A percentile compares a stretch with the other conserved stretches of the same genome.
These are phyloP conservation scores for Bombus sibiricus DNA, from an alignment of 1,140 invertebrate species.

Conservation along the genomic window DNA sequence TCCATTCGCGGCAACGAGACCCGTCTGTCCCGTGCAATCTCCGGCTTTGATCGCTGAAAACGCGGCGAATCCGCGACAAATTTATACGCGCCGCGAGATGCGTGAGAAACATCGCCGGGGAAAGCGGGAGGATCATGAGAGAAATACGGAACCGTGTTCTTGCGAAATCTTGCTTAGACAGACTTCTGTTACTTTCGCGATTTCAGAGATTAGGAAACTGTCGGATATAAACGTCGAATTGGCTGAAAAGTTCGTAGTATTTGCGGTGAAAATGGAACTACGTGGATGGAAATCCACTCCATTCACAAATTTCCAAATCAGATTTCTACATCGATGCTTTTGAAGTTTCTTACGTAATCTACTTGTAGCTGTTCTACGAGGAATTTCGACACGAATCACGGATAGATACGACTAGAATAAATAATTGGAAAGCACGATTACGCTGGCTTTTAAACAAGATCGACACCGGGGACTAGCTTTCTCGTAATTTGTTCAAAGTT, in stretches of 20 bases:
- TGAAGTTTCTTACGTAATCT: neutral
- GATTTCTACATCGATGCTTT: too few relatives aligned
- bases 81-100: conserved; percentile 5
- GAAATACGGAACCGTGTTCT: too few relatives aligned
- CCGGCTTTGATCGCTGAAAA: conserved; percentile 49
- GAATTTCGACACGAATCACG: neutral
- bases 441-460: neutral
- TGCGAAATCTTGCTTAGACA: neutral
- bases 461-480: neutral
- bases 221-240: neutral
- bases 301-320: too few relatives aligned
- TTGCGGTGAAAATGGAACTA: neutral
- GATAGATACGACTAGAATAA: neutral
- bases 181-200: neutral
- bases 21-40: conserved; percentile 52
- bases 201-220: neutral
- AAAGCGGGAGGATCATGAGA: too few relatives aligned
- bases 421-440: neutral
- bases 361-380: neutral
- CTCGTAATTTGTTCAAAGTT: conserved; percentile 5
- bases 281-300: too few relatives aligned
- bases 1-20: conserved; percentile 68
- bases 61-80: conserved; percentile 20
- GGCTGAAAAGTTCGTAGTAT: neutral
- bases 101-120: neutral